Evolutionary conservation across 2,888 invertebrate genomes (phyloP).

Genomic region (Acanthacorydalis orientalis): DNA sequence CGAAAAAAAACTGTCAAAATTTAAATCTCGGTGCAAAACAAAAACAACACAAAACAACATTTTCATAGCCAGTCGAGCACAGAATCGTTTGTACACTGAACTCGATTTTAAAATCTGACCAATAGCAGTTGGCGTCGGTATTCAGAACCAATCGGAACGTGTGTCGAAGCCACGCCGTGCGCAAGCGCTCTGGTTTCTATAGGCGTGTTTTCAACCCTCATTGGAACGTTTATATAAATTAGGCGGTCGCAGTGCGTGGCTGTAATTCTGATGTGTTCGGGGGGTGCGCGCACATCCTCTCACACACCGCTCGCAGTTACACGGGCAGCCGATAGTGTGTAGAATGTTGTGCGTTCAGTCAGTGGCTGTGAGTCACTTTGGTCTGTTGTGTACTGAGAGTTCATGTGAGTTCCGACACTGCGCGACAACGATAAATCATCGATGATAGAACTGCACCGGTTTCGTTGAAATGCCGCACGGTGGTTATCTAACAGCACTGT

Average conservation of each 20-base stretch:
- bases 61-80: constrained; percentile 2
- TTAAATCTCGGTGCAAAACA: not conserved
- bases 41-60: not conserved
- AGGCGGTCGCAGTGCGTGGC: constrained; percentile 1
- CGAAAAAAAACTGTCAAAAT: not conserved
- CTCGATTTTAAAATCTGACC: not conserved
- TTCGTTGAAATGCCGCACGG: constrained; percentile 1
- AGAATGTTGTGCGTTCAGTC: not conserved
- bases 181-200: constrained; percentile 15
- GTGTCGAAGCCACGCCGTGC: constrained; percentile 18
- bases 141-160: not conserved
- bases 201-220: constrained; percentile 19
- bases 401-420: not conserved
- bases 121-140: not conserved
- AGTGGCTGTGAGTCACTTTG: not conserved
- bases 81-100: not conserved
- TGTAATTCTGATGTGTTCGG: no score
- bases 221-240: constrained; percentile 15
- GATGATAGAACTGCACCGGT: not conserved
- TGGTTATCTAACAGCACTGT: constrained; percentile 2
- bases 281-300: not conserved
- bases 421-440: not conserved
- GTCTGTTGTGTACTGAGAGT: not conserved
- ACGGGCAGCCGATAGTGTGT: not conserved
- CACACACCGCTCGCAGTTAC: not conserved